Evolutionary conservation across 92 coral and sea anemone species (phyloP), one percentile per base, ranked within the genome.

Genomic region (Desmophyllum pertusum): DNA sequence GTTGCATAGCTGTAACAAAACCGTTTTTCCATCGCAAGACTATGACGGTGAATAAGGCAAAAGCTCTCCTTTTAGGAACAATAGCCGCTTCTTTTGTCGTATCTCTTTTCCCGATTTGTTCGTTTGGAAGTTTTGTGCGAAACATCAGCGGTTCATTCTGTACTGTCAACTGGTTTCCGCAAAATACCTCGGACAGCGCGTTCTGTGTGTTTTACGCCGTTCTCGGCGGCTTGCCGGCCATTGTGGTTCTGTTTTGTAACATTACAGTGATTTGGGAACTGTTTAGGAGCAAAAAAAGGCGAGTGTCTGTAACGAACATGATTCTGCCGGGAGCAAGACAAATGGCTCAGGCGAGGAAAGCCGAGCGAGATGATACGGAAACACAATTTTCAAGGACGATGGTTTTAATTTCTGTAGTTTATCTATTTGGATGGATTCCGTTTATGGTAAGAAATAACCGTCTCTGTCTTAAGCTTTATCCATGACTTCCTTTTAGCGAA

Each of bases 401-500:
- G 98, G 87, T 92, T 18, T 78, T 94, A 18, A 94, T 94, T 50
- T 94, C 98, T 0, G 80, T 87, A 10, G 75, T 92, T 3, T 94
- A 92, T 51, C 90, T 94, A 7, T 76, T 89, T 50, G 91, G 95
- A 17, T 94, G 98, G 98, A 88, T 93, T 62, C 98, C 98, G 13
- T 94, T 89, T 36, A 82, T 88, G 98, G 98, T 94, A 84, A 89
- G 98, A 40, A 15, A 61, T 53, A 30, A 25, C 30, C 27, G n/a
- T 35, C 18, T 35, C 23, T 53, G 31, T 33, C 36, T 37, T 19
- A 35, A n/a, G 19, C 43, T 1, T 53, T 23, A 10, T 55, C n/a
- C 7, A 72, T 6, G 19, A n/a, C n/a, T n/a, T 25, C 53, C 25
- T 36, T 72, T 72, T 25, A 72, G 33, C 51, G 35, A 43, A 72